Evolutionary conservation across 1,140 invertebrate genomes (phyloP), one percentile per base, ranked within the genome.

Genomic region (Diachasmimorpha longicaudata): DNA sequence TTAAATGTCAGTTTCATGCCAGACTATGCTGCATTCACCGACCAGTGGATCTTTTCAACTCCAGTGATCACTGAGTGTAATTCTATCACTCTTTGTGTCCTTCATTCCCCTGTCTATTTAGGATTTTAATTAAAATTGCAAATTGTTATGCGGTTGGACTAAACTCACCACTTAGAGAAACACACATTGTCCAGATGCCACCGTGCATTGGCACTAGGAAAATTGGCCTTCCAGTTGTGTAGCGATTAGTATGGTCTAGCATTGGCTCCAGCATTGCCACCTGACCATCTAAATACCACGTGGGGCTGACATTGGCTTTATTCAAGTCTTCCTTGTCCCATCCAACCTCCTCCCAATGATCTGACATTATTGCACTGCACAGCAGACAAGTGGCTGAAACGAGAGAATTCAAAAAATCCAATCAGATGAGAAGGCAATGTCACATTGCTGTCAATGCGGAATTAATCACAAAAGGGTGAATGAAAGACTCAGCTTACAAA

Each of bases 141-240:
- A 71, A 37, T 52, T n/a, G 21, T 13, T 10, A 10, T n/a, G 21
- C 14, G 31, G 19, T 39, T 52, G 1, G 3, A 48, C 1, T 14
- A 36, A 23, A 75, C 85, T 88, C 88, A 94, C 94, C 93, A 82
- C 92, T 91, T 25, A 96, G 87, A 70, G 93, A 93, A 63, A 95
- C 92, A 84, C 95, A 96, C 81, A 96, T 90, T 0, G 94, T 96
- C 95, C 95, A 96, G 79, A 96, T 95, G 0, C 95, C 95, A 1
- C 95, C 95, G 78, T 96, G 93, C 93, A 96, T 95, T 0, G 95
- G 95, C 0, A 95, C 94, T 11, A 96, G 85, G 83, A 95, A 96
- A 31, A 93, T 91, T 6, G 90, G 79, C 81, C 90, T 91, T 91
- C 73, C 77, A 48, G 37, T 46, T 25, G 72, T 21, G 70, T 82